Percentiles rank a stretch among this genome's conserved stretches.
These are phyloP conservation scores for Bilobella aurantiaca DNA, from an alignment of 1,140 invertebrate genomes.

Conservation along the genomic window DNA sequence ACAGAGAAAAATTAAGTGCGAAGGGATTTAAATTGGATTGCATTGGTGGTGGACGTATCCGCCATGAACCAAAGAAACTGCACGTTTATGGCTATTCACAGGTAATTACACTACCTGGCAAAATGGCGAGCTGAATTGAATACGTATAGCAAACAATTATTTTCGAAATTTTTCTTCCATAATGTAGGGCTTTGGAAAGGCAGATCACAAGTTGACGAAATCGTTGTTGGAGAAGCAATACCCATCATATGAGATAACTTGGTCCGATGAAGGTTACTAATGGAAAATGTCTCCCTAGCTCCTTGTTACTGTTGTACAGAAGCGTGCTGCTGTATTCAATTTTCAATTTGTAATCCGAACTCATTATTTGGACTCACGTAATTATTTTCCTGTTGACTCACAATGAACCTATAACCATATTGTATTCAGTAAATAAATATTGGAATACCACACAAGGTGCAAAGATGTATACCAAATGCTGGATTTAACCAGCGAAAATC, in stretches of 20 bases:
- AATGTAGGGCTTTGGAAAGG: constrained; percentile 65
- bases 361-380: no score
- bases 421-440: no score
- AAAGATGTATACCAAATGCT: no score
- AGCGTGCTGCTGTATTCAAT: no score
- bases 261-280: constrained; percentile 71
- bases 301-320: no score
- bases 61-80: constrained; percentile 60
- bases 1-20: constrained; percentile 41
- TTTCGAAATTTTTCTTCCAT: constrained; percentile 18
- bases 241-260: constrained; percentile 60
- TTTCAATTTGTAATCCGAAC: no score
- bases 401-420: no score
- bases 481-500: no score
- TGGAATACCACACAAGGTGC: no score
- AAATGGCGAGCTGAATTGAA: background rate
- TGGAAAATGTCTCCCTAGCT: background rate
- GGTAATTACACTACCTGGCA: constrained; percentile 41
- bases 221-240: constrained; percentile 61
- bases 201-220: constrained; percentile 65
- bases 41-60: constrained; percentile 71
- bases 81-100: constrained; percentile 79
- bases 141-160: background rate
- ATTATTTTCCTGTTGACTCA: no score
- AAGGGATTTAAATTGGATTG: constrained; percentile 56